Conservation (phyloP, 1,140 invertebrate genomes). For the Lepidurus apus region DNA sequence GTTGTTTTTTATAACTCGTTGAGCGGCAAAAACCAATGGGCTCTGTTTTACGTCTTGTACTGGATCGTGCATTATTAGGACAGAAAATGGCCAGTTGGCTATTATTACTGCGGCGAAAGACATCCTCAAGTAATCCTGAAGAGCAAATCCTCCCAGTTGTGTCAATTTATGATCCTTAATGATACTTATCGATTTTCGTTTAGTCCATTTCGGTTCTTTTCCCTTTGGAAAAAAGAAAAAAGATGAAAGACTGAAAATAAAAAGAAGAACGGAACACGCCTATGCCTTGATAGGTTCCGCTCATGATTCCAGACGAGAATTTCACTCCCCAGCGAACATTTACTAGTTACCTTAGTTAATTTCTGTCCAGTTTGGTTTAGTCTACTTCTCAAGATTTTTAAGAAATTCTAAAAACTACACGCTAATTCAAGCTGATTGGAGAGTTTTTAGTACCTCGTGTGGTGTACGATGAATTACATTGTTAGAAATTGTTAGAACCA, state of each 20-base stretch:
- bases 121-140: neutral
- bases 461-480: too few species aligned
- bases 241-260: neutral
- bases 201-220: constrained; percentile 6
- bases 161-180: constrained; percentile 11
- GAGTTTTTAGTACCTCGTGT: too few species aligned
- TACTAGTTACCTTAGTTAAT: neutral
- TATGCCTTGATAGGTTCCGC: constrained; percentile 1
- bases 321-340: neutral
- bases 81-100: neutral
- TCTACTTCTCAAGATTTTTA: neutral
- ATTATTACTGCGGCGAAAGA: neutral
- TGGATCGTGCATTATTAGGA: neutral
- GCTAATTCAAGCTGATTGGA: too few species aligned
- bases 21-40: neutral
- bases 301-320: neutral
- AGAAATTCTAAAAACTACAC: too few species aligned
- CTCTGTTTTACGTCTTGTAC: neutral
- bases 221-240: neutral
- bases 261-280: neutral
- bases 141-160: neutral
- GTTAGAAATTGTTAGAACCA: too few species aligned
- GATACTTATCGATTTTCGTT: constrained; percentile 19
- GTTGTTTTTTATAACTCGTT: neutral
- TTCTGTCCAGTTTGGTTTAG: neutral